A percentile compares a stretch with the other conserved stretches of the same genome.
These are phyloP conservation scores for Microctenopoma lineatum DNA, from an alignment of 2,797 vertebrate species.

Conservation along the genomic window DNA sequence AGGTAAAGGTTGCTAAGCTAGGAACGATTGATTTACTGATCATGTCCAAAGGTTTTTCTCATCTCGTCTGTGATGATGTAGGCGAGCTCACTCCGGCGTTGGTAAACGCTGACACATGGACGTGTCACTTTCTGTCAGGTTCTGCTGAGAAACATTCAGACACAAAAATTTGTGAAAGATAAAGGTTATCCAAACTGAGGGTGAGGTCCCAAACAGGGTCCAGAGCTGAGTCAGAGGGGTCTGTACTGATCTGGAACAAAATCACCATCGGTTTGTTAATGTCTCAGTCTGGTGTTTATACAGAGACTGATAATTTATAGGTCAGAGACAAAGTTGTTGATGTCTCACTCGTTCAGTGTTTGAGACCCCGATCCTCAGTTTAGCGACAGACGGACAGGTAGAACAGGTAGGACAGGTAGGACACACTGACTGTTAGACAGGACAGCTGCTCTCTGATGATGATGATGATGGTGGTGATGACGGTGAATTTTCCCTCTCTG, in stretches of 20 bases:
- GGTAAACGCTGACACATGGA: neutral
- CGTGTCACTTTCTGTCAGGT: conserved; percentile 27
- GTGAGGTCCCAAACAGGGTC: conserved; percentile 15
- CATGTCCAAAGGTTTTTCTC: neutral
- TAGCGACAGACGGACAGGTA: conserved; percentile 26
- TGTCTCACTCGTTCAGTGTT: conserved; percentile 13
- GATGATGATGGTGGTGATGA: conserved; percentile 66
- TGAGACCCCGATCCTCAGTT: conserved; percentile 27
- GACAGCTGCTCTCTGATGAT: conserved; percentile 18
- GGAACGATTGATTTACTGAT: neutral
- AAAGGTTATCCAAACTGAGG: conserved; percentile 47
- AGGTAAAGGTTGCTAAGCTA: conserved; percentile 2
- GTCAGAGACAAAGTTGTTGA: neutral
- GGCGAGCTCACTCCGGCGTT: neutral
- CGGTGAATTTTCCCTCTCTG: conserved; percentile 71
- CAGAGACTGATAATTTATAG: neutral
- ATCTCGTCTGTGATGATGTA: neutral
- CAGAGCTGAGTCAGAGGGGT: neutral
- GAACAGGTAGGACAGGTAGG: conserved; percentile 42
- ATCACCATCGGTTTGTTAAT: too few species aligned
- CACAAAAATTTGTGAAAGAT: conserved; percentile 16
- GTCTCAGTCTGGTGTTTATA: neutral
- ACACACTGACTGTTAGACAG: conserved; percentile 56
- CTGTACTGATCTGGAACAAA: neutral
- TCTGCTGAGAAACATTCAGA: neutral